Evolutionary conservation across 2,888 invertebrate species (phyloP).

Genomic region (Artemia sinica): DNA sequence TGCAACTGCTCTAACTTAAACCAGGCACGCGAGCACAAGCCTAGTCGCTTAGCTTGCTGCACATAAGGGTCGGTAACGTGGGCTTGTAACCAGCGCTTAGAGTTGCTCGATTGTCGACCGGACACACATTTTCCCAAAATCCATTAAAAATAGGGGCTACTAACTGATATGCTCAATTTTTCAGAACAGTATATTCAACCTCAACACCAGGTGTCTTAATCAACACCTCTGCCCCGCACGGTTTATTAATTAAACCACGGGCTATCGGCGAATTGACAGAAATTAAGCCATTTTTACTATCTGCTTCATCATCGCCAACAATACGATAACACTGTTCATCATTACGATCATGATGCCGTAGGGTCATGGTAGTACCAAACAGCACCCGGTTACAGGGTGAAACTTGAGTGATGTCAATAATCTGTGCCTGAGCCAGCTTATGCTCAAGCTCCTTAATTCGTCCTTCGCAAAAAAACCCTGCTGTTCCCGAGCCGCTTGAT

Average conservation of each 20-base stretch:
- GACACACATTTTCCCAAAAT: too few species aligned
- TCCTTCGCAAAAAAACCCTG: constrained; percentile 19
- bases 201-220: not conserved
- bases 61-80: too few species aligned
- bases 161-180: too few species aligned
- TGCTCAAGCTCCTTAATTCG: constrained; percentile 20
- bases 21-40: too few species aligned
- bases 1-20: too few species aligned
- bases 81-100: too few species aligned
- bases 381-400: not conserved
- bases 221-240: not conserved
- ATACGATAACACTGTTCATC: not conserved
- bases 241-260: not conserved
- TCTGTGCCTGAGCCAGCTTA: constrained; percentile 23
- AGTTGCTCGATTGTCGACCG: too few species aligned
- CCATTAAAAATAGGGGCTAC: too few species aligned
- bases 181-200: too few species aligned
- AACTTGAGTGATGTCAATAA: constrained; percentile 2
- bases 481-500: constrained; percentile 8
- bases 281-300: not conserved
- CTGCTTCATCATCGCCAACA: not conserved
- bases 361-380: not conserved
- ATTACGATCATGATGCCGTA: not conserved
- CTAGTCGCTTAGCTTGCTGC: too few species aligned
- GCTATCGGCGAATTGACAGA: not conserved